A percentile compares a stretch with the other conserved stretches of the same genome.
phyloP scores from a whole-genome alignment of 1,140 invertebrate species.

The Drosophila murphyi region DNA sequence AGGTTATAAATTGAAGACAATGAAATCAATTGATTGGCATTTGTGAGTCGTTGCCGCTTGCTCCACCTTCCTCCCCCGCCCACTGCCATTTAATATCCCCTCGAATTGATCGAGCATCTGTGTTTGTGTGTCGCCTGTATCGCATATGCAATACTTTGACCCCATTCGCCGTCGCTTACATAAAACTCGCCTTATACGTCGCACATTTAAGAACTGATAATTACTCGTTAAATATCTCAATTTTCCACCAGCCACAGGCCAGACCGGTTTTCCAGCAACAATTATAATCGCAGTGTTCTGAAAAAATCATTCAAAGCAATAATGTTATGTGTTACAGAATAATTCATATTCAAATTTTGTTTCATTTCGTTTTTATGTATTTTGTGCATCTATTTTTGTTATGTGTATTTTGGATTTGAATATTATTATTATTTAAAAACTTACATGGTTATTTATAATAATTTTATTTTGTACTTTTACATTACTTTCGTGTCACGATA shows the following conservation, averaged over 20 bases:
- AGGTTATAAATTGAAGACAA: constrained; percentile 83
- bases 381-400: not conserved
- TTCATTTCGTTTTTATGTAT: not conserved
- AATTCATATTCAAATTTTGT: constrained; percentile 26
- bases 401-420: not conserved
- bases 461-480: constrained; percentile 20
- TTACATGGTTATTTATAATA: not conserved
- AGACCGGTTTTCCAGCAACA: constrained; percentile 61
- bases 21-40: constrained; percentile 83
- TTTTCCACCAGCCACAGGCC: constrained; percentile 40
- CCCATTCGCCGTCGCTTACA: constrained; percentile 57
- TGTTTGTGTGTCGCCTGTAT: constrained; percentile 10
- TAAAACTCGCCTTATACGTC: constrained; percentile 43
- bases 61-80: constrained; percentile 2
- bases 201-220: constrained; percentile 56
- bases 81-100: constrained; percentile 36
- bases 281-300: constrained; percentile 12
- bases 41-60: constrained; percentile 44
- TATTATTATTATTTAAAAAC: not conserved
- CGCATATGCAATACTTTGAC: constrained; percentile 74
- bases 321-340: not conserved
- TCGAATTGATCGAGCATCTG: constrained; percentile 21
- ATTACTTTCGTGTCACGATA: not conserved
- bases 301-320: constrained; percentile 7
- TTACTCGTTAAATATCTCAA: constrained; percentile 75